A percentile compares a stretch with the other conserved stretches of the same genome.
These are phyloP conservation scores for Agonopterix subpropinquella DNA, from an alignment of 2,888 invertebrate species.

Conservation along the genomic window DNA sequence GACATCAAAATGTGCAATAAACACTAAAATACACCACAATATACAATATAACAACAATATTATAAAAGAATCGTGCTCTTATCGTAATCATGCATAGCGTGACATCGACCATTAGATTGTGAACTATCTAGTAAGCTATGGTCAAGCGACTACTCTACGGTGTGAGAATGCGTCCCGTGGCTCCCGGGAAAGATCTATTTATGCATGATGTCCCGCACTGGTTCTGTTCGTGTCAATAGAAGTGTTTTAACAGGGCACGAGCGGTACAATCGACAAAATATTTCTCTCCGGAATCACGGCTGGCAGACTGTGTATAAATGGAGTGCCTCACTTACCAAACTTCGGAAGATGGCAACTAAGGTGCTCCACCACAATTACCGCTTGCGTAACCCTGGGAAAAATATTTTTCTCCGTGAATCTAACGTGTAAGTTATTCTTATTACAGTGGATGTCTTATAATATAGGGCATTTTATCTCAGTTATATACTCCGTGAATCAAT, in stretches of 20 bases:
- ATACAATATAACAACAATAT: slow-evolving; percentile 43
- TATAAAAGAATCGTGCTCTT: slow-evolving; percentile 62
- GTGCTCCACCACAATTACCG: slow-evolving; percentile 76
- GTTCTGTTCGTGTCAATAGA: slow-evolving; percentile 57
- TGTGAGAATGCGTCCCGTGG: slow-evolving; percentile 65
- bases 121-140: slow-evolving; percentile 50
- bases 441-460: slow-evolving; percentile 63
- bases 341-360: slow-evolving; percentile 75
- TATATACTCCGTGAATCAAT: slow-evolving; percentile 47
- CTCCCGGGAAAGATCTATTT: slow-evolving; percentile 75
- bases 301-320: slow-evolving; percentile 72
- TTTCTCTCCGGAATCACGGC: slow-evolving; percentile 75
- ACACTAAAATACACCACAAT: slow-evolving; percentile 53
- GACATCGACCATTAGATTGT: slow-evolving; percentile 58
- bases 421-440: slow-evolving; percentile 71
- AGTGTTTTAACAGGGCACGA: slow-evolving; percentile 58
- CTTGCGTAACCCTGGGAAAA: slow-evolving; percentile 76
- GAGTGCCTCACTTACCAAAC: slow-evolving; percentile 76
- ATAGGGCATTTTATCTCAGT: slow-evolving; percentile 38
- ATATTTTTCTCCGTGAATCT: slow-evolving; percentile 76
- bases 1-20: slow-evolving; percentile 49
- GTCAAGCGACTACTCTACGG: slow-evolving; percentile 65
- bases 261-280: slow-evolving; percentile 75
- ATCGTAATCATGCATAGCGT: slow-evolving; percentile 72
- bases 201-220: slow-evolving; percentile 71